These are phyloP conservation scores for Linyphia triangularis DNA, from an alignment of 2,888 invertebrate species.

Conservation along the genomic window DNA sequence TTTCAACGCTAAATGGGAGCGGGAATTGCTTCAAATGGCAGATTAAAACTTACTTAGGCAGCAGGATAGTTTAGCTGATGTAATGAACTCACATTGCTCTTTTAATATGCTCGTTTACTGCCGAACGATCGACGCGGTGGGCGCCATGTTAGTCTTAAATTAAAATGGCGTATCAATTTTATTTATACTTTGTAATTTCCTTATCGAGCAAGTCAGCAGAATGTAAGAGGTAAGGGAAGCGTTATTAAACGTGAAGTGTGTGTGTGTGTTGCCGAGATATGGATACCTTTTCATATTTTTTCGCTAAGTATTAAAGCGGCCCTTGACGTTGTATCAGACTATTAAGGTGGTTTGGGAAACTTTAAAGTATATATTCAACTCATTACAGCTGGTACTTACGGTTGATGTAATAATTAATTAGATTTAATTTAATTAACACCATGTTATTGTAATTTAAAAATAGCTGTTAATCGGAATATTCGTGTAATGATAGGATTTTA, in stretches of 20 bases:
- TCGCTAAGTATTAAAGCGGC: neutral
- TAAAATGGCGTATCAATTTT: slow-evolving; percentile 75
- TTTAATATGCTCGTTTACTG: slow-evolving; percentile 75
- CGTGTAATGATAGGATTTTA: too few relatives aligned
- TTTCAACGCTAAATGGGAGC: slow-evolving; percentile 71
- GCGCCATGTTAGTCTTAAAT: slow-evolving; percentile 73
- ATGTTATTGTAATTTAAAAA: neutral
- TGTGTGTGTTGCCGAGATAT: slow-evolving; percentile 61
- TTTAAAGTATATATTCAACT: neutral
- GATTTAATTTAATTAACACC: neutral
- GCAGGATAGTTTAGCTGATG: slow-evolving; percentile 75
- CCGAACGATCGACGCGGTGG: slow-evolving; percentile 63
- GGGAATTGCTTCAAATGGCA: slow-evolving; percentile 75
- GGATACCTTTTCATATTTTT: slow-evolving; percentile 35
- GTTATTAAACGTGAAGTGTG: slow-evolving; percentile 70
- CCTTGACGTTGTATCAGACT: slow-evolving; percentile 24
- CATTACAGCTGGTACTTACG: neutral
- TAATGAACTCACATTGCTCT: slow-evolving; percentile 74
- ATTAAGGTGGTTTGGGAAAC: slow-evolving; percentile 30
- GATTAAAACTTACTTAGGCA: slow-evolving; percentile 75
- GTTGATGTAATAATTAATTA: slow-evolving; percentile 10
- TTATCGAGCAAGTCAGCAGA: slow-evolving; percentile 73
- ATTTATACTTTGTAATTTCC: slow-evolving; percentile 75
- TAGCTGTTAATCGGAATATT: neutral
- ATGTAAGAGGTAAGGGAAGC: slow-evolving; percentile 41